Base-by-base conservation (phyloP, 2,888 invertebrate genomes). In the Drosophila hawaiiensis region DNA sequence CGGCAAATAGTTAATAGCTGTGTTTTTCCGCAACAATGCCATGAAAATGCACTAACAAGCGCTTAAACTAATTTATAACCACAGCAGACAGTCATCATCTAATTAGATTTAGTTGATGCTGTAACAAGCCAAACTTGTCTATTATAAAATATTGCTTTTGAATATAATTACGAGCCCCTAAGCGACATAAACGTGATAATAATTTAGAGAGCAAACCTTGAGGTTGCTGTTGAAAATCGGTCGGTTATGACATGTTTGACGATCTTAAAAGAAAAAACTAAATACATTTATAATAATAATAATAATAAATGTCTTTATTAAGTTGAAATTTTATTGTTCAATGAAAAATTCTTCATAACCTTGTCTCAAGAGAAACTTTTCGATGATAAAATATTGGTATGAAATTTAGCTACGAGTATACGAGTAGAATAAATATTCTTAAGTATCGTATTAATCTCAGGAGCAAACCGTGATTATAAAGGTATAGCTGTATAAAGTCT, bases 21-120 rank as follows among this genome's bases (percentile, higher is more conserved):
- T 47, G 16, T 47, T 47, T 7, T 7, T 47, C 2, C 25, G 69
- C 59, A 65, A 68, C 69, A 77, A 77, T 67, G 25, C 58, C 61
- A 43, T 47, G 68, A 82, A 66, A 82, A 50, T 82, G 68, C 68
- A 78, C 39, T 66, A 73, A 82, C 59, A 47, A 52, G 73, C 50
- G 29, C 66, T 68, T 50, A 78, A 78, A 61, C 73, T 67, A 78
- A 82, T 82, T 79, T 69, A 72, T 78, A 59, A 56, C 41, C 37
- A 4, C 37, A 1, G 59, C 68, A 43, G 12, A 35, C 63, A 69
- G 52, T 37, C 52, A 61, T 39, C 16, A n/a, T n/a, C n/a, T 65
- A 72, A 78, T 60, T 61, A 43, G 31, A 58, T 70, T 65, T 28
- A 29, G 29, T 61, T 80, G 31, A 63, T 71, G 39, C 7, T 31